Evolutionary conservation across 2,888 invertebrate genomes (phyloP).

Genomic region (Caenorhabditis imperialis): DNA sequence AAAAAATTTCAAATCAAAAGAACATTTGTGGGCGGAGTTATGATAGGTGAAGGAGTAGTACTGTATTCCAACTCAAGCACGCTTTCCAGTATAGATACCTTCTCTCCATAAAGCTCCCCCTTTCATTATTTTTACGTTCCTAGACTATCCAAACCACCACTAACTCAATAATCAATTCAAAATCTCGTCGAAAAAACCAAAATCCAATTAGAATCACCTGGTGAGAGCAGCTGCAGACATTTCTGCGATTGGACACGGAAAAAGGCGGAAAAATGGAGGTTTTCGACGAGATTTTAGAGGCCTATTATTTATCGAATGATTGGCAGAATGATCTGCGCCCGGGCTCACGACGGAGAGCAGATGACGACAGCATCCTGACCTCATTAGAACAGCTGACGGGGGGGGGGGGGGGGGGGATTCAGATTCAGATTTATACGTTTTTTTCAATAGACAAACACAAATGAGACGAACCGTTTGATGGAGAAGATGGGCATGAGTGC

Average conservation of each 20-base stretch:
- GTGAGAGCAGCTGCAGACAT: not conserved
- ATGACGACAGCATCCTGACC: slow-evolving; percentile 35
- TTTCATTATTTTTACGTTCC: too few species aligned
- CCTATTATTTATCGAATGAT: slow-evolving; percentile 5
- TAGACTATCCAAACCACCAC: not conserved
- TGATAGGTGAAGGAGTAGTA: too few species aligned
- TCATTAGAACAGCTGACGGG: slow-evolving; percentile 49
- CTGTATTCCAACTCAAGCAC: too few species aligned
- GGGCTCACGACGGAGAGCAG: slow-evolving; percentile 13
- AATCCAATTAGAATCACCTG: too few species aligned
- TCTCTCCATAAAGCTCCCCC: too few species aligned
- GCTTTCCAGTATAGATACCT: too few species aligned
- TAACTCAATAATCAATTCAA: too few species aligned
- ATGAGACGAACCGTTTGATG: slow-evolving; percentile 36
- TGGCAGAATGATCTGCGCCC: slow-evolving; percentile 18
- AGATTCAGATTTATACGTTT: too few species aligned
- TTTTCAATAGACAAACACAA: too few species aligned
- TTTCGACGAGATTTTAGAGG: not conserved
- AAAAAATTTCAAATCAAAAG: too few species aligned
- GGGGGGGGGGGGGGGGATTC: too few species aligned
- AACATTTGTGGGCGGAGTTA: too few species aligned
- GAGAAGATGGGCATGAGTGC: slow-evolving; percentile 46
- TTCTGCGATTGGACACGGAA: slow-evolving; percentile 13
- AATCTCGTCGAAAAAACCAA: not conserved
- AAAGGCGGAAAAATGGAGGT: not conserved